phyloP scores from a whole-genome alignment of 2,113 vertebrate genomes.

The Catharus fuscescens region DNA sequence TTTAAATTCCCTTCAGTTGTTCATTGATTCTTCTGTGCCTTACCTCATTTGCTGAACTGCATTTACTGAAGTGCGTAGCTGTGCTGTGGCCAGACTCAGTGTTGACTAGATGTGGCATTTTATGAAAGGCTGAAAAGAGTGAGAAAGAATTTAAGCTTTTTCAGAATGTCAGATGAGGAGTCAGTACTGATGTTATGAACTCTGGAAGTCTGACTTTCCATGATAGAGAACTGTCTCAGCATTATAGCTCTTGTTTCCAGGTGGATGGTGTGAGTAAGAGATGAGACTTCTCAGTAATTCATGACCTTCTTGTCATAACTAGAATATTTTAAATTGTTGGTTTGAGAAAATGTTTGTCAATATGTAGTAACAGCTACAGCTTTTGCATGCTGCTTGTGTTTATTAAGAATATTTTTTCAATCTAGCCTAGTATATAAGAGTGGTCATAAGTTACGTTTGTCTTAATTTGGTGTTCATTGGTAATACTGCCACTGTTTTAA shows the following conservation, averaged over 20 bases:
- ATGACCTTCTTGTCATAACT: background rate
- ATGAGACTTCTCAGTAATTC: background rate
- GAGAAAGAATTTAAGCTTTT: background rate
- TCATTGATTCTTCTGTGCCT: background rate
- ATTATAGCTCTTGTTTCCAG: background rate
- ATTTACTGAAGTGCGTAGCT: background rate
- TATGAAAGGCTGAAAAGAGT: background rate
- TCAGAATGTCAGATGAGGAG: background rate
- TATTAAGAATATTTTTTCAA: constrained; percentile 2
- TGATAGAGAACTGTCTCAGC: background rate
- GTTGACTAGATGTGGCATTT: background rate
- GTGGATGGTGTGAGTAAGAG: background rate
- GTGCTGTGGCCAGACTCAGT: background rate
- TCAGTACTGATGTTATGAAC: background rate
- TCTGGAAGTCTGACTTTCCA: background rate
- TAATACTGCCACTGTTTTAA: background rate
- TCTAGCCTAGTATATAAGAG: background rate
- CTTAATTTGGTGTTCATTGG: background rate
- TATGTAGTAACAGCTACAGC: background rate
- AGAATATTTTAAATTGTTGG: background rate
- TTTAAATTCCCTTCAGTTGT: background rate
- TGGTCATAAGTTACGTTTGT: background rate
- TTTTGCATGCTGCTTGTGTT: background rate
- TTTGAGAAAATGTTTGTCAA: background rate
- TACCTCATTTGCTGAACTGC: background rate